phyloP scores from a whole-genome alignment of 2,113 vertebrate genomes.

The Hemicordylus capensis region DNA sequence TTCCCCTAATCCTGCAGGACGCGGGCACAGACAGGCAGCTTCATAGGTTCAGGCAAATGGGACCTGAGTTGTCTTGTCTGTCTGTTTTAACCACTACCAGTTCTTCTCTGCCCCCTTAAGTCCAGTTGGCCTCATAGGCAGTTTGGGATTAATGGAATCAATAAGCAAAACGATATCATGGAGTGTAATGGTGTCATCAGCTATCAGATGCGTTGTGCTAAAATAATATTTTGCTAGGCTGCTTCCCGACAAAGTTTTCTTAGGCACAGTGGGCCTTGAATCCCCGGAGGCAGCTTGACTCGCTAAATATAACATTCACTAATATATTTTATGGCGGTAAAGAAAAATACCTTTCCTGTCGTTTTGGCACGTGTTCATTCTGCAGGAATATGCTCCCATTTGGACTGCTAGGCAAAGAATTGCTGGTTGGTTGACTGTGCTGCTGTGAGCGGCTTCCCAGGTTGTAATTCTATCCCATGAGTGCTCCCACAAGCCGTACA shows the following conservation, averaged over 20 bases:
- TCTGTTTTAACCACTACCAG: background rate
- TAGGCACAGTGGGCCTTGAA: conserved; percentile 65
- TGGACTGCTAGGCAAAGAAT: background rate
- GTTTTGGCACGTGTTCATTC: conserved; percentile 34
- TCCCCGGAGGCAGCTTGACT: conserved; percentile 58
- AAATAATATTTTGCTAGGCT: conserved; percentile 65
- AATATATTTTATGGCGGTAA: conserved; percentile 68
- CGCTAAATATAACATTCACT: conserved; percentile 70
- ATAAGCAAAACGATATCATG: conserved; percentile 71
- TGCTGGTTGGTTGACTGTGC: background rate
- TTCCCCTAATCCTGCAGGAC: too few relatives aligned
- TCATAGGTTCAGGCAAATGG: background rate
- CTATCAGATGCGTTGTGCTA: conserved; percentile 64
- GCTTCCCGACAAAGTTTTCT: conserved; percentile 65
- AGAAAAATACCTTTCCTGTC: conserved; percentile 54
- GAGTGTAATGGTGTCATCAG: conserved; percentile 64
- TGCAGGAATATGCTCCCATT: background rate
- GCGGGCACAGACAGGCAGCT: too few relatives aligned
- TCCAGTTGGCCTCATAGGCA: conserved; percentile 24
- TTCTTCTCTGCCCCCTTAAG: conserved; percentile 36
- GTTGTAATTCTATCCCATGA: background rate
- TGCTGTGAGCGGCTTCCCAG: background rate
- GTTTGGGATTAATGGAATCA: conserved; percentile 68
- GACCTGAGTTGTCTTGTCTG: conserved; percentile 10
- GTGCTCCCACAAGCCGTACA: background rate